Evolutionary conservation across 2,888 invertebrate genomes (phyloP).

Genomic region (Platerodrilus igneus): DNA sequence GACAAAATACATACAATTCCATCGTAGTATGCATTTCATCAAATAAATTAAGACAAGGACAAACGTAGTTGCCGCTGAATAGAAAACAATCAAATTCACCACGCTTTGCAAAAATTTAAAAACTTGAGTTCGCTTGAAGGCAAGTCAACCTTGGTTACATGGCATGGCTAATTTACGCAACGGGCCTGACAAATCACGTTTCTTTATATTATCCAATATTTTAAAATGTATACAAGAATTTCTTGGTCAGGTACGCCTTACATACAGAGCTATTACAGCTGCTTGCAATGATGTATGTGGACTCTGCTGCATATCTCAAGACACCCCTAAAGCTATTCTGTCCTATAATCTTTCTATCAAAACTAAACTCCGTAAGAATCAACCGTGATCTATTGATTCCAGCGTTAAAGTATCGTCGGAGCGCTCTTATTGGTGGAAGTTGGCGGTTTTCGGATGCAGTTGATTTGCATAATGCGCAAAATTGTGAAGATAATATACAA

Average conservation of each 20-base stretch:
- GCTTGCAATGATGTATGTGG: slow-evolving; percentile 24
- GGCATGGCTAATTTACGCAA: slow-evolving; percentile 25
- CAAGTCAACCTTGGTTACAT: slow-evolving; percentile 18
- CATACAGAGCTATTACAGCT: slow-evolving; percentile 24
- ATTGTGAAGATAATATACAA: slow-evolving; percentile 14
- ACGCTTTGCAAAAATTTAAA: slow-evolving; percentile 18
- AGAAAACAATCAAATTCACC: slow-evolving; percentile 19
- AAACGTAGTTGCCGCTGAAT: too few relatives aligned
- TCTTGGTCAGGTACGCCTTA: slow-evolving; percentile 18
- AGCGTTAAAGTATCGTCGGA: slow-evolving; percentile 16
- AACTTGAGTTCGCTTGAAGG: slow-evolving; percentile 8
- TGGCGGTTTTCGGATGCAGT: slow-evolving; percentile 11
- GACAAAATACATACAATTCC: too few relatives aligned
- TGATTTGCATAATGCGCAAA: slow-evolving; percentile 22
- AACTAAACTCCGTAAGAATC: slow-evolving; percentile 37
- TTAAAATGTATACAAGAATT: slow-evolving; percentile 17
- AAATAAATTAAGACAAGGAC: too few relatives aligned
- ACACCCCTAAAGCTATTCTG: slow-evolving; percentile 18
- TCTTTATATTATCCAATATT: slow-evolving; percentile 7
- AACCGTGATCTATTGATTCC: slow-evolving; percentile 41
- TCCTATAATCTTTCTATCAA: slow-evolving; percentile 43
- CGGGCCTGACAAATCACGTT: slow-evolving; percentile 16
- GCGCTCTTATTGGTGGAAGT: slow-evolving; percentile 9
- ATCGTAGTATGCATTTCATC: too few relatives aligned
- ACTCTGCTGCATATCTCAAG: slow-evolving; percentile 21